phyloP scores from a whole-genome alignment of 2,797 vertebrate species.

The Neomorphus geoffroyi region DNA sequence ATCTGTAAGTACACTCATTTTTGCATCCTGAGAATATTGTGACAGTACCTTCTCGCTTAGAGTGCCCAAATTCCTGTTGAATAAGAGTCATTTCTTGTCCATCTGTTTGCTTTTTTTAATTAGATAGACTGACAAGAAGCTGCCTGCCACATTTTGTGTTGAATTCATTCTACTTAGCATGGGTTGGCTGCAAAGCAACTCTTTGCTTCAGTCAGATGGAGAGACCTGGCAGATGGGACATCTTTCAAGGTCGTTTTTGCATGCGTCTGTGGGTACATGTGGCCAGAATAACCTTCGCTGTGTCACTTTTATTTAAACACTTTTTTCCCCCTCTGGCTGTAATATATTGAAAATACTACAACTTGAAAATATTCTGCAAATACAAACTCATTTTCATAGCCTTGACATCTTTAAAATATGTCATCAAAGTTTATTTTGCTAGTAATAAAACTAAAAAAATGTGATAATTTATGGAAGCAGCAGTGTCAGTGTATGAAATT shows the following conservation, averaged over 20 bases:
- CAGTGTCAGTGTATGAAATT: slow-evolving; percentile 1
- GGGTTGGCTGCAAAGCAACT: slow-evolving; percentile 43
- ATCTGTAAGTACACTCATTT: not conserved
- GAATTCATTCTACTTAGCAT: slow-evolving; percentile 52
- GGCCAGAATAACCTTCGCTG: slow-evolving; percentile 58
- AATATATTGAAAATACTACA: slow-evolving; percentile 22
- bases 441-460: slow-evolving; percentile 24
- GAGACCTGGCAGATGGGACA: slow-evolving; percentile 59
- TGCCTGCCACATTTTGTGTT: slow-evolving; percentile 31
- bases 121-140: slow-evolving; percentile 57
- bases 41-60: slow-evolving; percentile 5
- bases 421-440: slow-evolving; percentile 29
- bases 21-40: not conserved
- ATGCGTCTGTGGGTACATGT: slow-evolving; percentile 39
- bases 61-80: not conserved
- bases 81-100: slow-evolving; percentile 44
- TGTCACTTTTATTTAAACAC: slow-evolving; percentile 36
- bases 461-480: slow-evolving; percentile 57
- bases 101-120: slow-evolving; percentile 66
- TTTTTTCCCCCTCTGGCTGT: not conserved
- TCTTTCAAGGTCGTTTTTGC: slow-evolving; percentile 42
- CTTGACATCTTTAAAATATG: slow-evolving; percentile 22
- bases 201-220: slow-evolving; percentile 28
- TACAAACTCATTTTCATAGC: slow-evolving; percentile 34
- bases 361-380: slow-evolving; percentile 19